Base-by-base conservation (phyloP, 2,113 vertebrate species). In the Cavia porcellus region DNA sequence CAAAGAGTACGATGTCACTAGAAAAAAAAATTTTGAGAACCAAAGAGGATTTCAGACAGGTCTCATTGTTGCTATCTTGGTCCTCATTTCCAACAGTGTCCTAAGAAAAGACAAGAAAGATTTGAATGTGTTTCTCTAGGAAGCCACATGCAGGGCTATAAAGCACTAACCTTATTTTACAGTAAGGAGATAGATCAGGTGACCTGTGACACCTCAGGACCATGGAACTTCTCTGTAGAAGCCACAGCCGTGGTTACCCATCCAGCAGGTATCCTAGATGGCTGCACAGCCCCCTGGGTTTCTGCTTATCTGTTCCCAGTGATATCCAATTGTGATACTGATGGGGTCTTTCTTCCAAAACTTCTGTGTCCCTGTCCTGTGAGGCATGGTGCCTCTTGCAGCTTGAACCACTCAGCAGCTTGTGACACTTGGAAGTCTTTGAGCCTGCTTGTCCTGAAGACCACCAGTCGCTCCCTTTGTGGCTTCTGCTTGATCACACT, bases 1-100 rank as follows among this genome's bases (percentile, higher is more conserved):
- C 66, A 97, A 98, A 98, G 68, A 0, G 8, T 28, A 25, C 70
- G 90, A 85, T 17, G 1, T n/a, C 42, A 61, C 95, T 57, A 79
- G 20, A 79, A 79, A 95, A 82, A 75, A 96, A 4, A 7, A 0
- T 0, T n/a, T 88, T 42, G 42, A 62, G 15, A 9, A 61, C 38
- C 80, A 89, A 92, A 89, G 55, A 89, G 7, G 17, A 14, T 75
- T 97, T 96, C 22, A 14, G 55, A 61, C 42, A 96, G 14, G 30
- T 85, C 17, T 93, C 89, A 55, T 87, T 95, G 64, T 20, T 97
- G 83, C 10, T 59, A 89, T 80, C 47, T 62, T 74, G 62, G 42
- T 66, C 25, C 13, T n/a, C 68, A 57, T 87, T 96, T 90, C 91
- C 92, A 90, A 80, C 4, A 89, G 1, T 86, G 74, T 90, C 50